Percentiles rank a stretch among this genome's conserved stretches.
These are phyloP conservation scores for Listronotus oregonensis DNA, from an alignment of 1,140 invertebrate genomes.

Conservation along the genomic window DNA sequence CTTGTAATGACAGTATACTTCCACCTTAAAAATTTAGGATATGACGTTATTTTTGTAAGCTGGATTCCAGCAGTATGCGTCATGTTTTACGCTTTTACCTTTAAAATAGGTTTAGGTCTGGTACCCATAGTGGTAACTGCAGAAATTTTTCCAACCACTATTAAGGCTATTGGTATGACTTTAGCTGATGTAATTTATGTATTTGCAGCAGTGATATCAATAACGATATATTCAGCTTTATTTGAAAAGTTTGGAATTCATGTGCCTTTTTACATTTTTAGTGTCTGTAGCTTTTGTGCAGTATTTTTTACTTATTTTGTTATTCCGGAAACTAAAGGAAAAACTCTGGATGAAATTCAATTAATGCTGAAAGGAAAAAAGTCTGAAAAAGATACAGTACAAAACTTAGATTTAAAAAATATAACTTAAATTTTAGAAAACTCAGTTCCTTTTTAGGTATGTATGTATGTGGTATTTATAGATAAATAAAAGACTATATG, in stretches of 20 bases:
- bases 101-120: conserved; percentile 53
- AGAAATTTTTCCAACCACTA: conserved; percentile 70
- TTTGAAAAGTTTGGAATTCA: conserved; percentile 56
- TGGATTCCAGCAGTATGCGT: conserved; percentile 44
- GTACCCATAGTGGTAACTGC: conserved; percentile 74
- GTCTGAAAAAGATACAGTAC: no score
- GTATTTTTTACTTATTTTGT: conserved; percentile 65
- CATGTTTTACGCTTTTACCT: conserved; percentile 43
- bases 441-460: no score
- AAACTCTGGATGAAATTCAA: conserved; percentile 74
- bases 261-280: conserved; percentile 71
- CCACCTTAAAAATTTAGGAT: conserved; percentile 34
- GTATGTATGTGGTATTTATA: no score
- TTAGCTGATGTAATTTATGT: conserved; percentile 47
- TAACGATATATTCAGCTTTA: conserved; percentile 66
- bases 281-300: conserved; percentile 63
- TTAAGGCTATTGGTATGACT: conserved; percentile 58
- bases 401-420: no score
- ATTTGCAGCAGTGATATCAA: conserved; percentile 65
- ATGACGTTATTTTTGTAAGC: conserved; percentile 26
- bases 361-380: conserved; percentile 45
- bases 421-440: no score
- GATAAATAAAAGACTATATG: no score
- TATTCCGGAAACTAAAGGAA: conserved; percentile 80
- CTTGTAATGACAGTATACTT: conserved; percentile 46